A percentile compares a stretch with the other conserved stretches of the same genome.
phyloP scores from a whole-genome alignment of 2,888 invertebrate genomes.

The Lycophotia porphyrea region DNA sequence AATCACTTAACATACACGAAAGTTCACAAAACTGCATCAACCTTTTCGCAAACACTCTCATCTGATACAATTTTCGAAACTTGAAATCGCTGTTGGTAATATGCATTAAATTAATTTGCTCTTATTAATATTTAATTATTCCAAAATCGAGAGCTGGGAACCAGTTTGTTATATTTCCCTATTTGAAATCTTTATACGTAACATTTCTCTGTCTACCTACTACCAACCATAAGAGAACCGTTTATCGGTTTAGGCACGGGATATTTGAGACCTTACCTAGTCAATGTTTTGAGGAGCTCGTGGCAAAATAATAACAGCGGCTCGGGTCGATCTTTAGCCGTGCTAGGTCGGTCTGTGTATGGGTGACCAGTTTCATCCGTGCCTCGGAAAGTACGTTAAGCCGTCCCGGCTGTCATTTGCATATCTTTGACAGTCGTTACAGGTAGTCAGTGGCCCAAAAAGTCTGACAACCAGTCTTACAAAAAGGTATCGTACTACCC shows the following conservation, averaged over 20 bases:
- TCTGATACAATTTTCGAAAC: conserved; percentile 13
- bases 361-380: too few species aligned
- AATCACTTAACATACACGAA: background rate
- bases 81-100: conserved; percentile 12
- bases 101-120: conserved; percentile 31
- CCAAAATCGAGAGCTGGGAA: conserved; percentile 13
- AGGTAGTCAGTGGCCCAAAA: too few species aligned
- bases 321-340: too few species aligned
- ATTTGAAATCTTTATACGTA: background rate
- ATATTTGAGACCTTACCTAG: background rate
- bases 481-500: too few species aligned
- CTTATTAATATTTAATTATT: conserved; percentile 25
- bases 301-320: too few species aligned
- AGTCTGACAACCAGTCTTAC: too few species aligned
- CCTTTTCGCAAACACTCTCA: conserved; percentile 3
- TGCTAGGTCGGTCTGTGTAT: too few species aligned
- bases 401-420: too few species aligned
- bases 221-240: background rate
- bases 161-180: background rate
- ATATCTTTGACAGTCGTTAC: too few species aligned
- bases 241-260: too few species aligned
- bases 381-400: too few species aligned
- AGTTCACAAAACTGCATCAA: conserved; percentile 8
- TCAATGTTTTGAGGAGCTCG: too few species aligned
- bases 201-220: background rate